phyloP scores from a whole-genome alignment of 37 sponge, comb jelly and placozoan species.

The Bolinopsis microptera region DNA sequence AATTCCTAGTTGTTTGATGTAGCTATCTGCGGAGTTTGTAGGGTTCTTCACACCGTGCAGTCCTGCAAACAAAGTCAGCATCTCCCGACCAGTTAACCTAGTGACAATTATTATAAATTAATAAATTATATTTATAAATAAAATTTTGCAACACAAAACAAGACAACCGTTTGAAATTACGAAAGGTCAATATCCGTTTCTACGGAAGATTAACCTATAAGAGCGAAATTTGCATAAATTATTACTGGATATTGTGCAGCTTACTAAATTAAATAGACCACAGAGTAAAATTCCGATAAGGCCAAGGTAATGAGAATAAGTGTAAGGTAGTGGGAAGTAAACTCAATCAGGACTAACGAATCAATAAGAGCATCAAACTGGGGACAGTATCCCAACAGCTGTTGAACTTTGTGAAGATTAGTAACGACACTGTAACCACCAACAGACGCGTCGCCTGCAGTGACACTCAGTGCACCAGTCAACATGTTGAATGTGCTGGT shows the following conservation, averaged over 20 bases:
- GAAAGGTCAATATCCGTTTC: too few species aligned
- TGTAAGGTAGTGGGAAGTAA: too few species aligned
- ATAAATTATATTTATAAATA: too few species aligned
- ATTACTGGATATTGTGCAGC: too few species aligned
- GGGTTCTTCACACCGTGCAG: slow-evolving; percentile 38
- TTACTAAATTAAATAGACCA: too few species aligned
- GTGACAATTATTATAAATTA: too few species aligned
- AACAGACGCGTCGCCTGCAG: slow-evolving; percentile 13
- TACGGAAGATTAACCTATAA: too few species aligned
- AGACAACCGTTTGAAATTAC: too few species aligned
- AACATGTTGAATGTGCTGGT: slow-evolving; percentile 53
- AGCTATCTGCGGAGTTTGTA: background rate
- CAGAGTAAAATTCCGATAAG: too few species aligned
- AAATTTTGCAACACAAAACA: too few species aligned
- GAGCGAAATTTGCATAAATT: too few species aligned
- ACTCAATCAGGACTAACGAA: slow-evolving; percentile 12
- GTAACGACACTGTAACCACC: slow-evolving; percentile 50
- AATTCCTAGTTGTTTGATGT: slow-evolving; percentile 48
- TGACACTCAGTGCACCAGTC: slow-evolving; percentile 32
- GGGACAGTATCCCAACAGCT: slow-evolving; percentile 57
- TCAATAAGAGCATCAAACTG: slow-evolving; percentile 65
- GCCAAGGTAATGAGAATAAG: too few species aligned
- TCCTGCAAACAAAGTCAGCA: slow-evolving; percentile 28
- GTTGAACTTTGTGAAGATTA: slow-evolving; percentile 27
- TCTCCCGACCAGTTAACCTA: slow-evolving; percentile 52